Conservation (phyloP, 2,888 invertebrate species). For the Resseliella maxima region DNA sequence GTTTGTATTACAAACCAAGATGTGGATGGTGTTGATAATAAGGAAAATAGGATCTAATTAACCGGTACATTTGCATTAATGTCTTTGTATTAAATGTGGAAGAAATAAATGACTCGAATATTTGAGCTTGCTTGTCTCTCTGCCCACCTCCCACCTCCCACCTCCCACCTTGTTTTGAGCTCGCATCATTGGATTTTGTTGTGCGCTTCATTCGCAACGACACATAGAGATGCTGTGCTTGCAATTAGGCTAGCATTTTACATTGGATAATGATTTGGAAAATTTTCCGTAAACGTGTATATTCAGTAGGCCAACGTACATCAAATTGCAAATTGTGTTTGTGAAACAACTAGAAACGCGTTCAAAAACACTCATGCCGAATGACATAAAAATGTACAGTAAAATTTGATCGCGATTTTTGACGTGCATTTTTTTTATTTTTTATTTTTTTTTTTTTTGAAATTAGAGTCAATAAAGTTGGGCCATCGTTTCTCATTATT, state of each 20-base stretch:
- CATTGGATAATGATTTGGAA: constrained; percentile 42
- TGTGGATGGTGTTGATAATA: not conserved
- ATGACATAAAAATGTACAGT: too few relatives aligned
- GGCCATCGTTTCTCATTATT: not conserved
- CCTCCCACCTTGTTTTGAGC: too few relatives aligned
- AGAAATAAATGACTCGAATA: constrained; percentile 43
- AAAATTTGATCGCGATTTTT: too few relatives aligned
- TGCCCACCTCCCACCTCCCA: too few relatives aligned
- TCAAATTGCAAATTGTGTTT: too few relatives aligned
- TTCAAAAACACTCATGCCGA: not conserved
- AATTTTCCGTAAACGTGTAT: not conserved
- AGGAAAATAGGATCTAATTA: constrained; percentile 53
- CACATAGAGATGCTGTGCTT: not conserved
- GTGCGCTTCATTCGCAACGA: not conserved
- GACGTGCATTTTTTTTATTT: not conserved
- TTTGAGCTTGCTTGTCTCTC: not conserved
- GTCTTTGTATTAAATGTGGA: constrained; percentile 47
- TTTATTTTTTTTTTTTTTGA: too few relatives aligned
- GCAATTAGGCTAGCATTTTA: not conserved
- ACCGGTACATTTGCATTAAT: constrained; percentile 55
- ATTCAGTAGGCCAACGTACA: not conserved
- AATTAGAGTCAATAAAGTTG: constrained; percentile 29
- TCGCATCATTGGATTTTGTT: constrained; percentile 15
- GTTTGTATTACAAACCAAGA: too few relatives aligned
- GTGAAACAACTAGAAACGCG: not conserved